Conservation (phyloP, 2,113 vertebrate genomes). For the Anser brachyrhynchus region DNA sequence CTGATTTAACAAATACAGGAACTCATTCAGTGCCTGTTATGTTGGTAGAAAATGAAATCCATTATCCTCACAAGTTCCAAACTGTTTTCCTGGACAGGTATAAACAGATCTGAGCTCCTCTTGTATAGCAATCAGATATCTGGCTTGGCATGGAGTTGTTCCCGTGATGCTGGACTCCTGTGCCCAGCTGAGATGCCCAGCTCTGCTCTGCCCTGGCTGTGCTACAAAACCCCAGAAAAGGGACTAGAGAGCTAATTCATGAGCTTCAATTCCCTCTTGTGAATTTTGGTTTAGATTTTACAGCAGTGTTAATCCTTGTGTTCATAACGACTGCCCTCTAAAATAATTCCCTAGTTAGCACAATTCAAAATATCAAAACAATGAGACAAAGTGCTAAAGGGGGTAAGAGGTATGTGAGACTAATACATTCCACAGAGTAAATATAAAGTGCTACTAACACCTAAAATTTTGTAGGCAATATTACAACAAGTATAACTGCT, state of each 20-base stretch:
- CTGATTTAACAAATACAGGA: background rate
- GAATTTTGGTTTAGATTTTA: background rate
- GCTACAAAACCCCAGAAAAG: background rate
- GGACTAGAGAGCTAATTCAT: background rate
- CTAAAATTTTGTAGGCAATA: background rate
- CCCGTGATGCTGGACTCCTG: accelerated
- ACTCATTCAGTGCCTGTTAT: background rate
- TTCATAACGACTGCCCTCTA: background rate
- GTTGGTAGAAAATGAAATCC: background rate
- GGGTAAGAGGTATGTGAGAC: background rate
- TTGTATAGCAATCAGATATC: accelerated
- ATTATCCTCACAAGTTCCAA: background rate
- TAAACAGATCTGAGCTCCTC: background rate
- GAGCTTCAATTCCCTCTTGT: background rate
- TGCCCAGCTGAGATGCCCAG: background rate
- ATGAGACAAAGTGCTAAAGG: background rate
- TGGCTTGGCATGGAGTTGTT: accelerated
- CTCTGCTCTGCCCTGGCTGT: background rate
- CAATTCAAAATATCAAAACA: background rate
- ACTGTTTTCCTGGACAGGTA: background rate
- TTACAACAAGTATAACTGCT: background rate
- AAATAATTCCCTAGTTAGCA: background rate
- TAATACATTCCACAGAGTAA: background rate
- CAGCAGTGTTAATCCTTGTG: background rate
- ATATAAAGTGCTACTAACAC: background rate